Conservation (phyloP, 2,113 vertebrate genomes). For the Marmota flaviventris region DNA sequence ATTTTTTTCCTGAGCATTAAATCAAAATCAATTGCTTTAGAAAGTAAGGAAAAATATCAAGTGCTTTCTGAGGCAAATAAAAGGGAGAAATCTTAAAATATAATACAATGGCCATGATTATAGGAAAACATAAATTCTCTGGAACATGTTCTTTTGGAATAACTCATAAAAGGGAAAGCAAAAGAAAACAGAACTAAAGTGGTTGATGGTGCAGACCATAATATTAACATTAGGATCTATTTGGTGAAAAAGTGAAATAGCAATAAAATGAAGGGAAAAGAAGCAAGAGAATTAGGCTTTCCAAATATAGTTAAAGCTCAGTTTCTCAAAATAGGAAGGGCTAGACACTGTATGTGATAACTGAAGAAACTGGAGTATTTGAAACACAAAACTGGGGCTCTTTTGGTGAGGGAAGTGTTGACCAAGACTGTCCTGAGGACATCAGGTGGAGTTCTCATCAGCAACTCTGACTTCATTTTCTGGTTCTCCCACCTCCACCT, state of each 20-base stretch:
- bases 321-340: background rate
- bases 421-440: background rate
- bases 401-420: background rate
- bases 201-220: background rate
- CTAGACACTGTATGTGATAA: background rate
- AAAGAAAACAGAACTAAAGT: background rate
- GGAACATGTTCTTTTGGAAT: background rate
- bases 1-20: constrained; percentile 30
- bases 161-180: background rate
- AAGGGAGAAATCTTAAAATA: constrained; percentile 29
- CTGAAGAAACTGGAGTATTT: background rate
- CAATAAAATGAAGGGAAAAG: background rate
- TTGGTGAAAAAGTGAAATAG: background rate
- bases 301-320: background rate
- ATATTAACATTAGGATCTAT: background rate
- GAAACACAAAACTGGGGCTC: constrained; percentile 1
- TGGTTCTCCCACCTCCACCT: background rate
- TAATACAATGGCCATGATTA: background rate
- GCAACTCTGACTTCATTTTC: background rate
- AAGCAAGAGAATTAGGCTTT: background rate
- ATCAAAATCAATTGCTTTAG: constrained; percentile 16
- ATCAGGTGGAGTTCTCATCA: background rate
- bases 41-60: constrained; percentile 7
- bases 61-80: constrained; percentile 28
- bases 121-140: background rate